Evolutionary conservation across 2,113 vertebrate species (phyloP), one percentile per base, ranked within the genome.

Genomic region (Falco punctatus): DNA sequence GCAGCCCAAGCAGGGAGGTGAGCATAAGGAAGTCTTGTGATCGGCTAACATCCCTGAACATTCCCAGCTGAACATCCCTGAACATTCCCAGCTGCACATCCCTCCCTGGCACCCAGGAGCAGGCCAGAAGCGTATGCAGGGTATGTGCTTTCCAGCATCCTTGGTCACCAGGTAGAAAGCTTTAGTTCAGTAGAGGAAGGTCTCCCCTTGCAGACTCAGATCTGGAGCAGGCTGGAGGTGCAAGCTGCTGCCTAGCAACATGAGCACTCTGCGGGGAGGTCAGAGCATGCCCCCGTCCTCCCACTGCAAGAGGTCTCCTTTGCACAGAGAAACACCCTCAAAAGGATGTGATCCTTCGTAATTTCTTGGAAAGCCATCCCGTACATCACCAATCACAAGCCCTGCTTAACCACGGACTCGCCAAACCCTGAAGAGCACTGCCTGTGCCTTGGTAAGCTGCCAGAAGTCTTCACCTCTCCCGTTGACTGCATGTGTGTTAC

Each of bases 211-310:
- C 74, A 80, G 52, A 14, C 38, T 66, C 1, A 3, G 54, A 88
- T 75, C 66, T 59, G 58, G 81, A 92, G 71, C 75, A 64, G 0
- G 0, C 61, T 48, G 70, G 64, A 94, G 94, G 92, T 90, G n/a
- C 55, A 84, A 78, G 85, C 59, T 81, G 96, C 92, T 95, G 88
- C 90, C 35, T 96, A 93, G 94, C 88, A 93, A 96, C 96, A 82
- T 44, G 20, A 49, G 58, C 9, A 5, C 59, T 80, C 79, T 18
- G 75, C 44, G 15, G 69, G 72, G 75, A 91, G 65, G 72, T 77
- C 83, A 1, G 57, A 75, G 64, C 18, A 15, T 59, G 44, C 15
- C 79, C 90, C 80, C 0, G 5, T 74, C 72, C 72, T 90, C 81
- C 78, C 17, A 5, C 52, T 83, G 59, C 58, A 74, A 88, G 33